phyloP scores from a whole-genome alignment of 2,113 vertebrate genomes.

The Aplodontia rufa region DNA sequence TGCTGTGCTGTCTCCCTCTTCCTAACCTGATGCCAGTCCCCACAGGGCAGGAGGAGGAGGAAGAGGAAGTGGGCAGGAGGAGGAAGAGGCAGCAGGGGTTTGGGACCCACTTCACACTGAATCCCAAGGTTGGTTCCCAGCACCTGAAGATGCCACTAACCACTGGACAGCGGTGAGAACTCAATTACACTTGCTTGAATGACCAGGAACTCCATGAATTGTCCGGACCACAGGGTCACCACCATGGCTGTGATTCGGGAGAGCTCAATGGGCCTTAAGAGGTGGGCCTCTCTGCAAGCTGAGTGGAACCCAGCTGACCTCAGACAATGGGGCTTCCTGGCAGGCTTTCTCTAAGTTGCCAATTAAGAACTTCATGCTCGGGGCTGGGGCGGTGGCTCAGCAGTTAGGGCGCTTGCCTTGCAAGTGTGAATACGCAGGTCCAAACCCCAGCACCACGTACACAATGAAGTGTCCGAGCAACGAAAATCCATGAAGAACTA shows the following conservation, averaged over 20 bases:
- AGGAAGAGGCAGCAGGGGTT: fast-evolving
- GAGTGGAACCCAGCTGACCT: not conserved
- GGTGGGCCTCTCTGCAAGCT: not conserved
- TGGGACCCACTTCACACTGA: fast-evolving
- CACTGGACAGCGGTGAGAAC: too few relatives aligned
- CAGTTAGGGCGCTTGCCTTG: too few relatives aligned
- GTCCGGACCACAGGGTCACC: too few relatives aligned
- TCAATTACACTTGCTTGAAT: too few relatives aligned
- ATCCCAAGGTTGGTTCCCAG: fast-evolving
- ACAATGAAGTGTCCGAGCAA: too few relatives aligned
- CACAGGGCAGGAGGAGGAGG: fast-evolving
- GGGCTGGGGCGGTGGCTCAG: too few relatives aligned
- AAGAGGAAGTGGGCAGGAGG: too few relatives aligned
- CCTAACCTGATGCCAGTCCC: not conserved
- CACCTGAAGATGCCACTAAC: not conserved
- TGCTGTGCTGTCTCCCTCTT: not conserved
- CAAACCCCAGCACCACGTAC: too few relatives aligned
- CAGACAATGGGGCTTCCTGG: fast-evolving
- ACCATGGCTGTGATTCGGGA: not conserved
- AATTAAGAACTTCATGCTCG: too few relatives aligned
- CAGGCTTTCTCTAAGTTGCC: not conserved
- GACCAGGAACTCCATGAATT: too few relatives aligned
- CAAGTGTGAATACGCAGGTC: too few relatives aligned
- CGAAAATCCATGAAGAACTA: too few relatives aligned
- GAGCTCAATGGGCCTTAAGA: not conserved